phyloP scores from a whole-genome alignment of 2,888 invertebrate genomes.

The Anoncus sp. region DNA sequence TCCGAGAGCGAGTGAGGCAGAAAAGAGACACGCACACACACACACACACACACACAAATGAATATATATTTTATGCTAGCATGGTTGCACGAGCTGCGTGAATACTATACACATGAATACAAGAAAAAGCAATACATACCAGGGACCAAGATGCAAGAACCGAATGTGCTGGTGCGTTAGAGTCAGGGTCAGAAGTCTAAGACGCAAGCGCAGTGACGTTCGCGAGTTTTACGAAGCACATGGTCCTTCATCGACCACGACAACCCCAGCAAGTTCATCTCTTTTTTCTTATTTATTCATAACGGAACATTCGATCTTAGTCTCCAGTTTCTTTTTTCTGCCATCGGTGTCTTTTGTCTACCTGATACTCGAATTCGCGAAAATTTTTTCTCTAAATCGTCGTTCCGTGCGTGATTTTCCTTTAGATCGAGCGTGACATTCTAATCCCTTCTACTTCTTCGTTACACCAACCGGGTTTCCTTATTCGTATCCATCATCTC shows the following conservation, averaged over 20 bases:
- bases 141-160: constrained; percentile 57
- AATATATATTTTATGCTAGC: constrained; percentile 9
- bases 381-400: too few species aligned
- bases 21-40: constrained; percentile 41
- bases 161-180: constrained; percentile 51
- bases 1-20: constrained; percentile 72
- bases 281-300: constrained; percentile 18
- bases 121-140: constrained; percentile 36
- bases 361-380: neutral
- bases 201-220: constrained; percentile 81
- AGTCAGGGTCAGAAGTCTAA: constrained; percentile 76
- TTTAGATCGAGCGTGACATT: neutral
- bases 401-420: too few species aligned
- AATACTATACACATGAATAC: constrained; percentile 1
- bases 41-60: constrained; percentile 29
- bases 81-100: constrained; percentile 11
- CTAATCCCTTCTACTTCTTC: neutral
- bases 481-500: constrained; percentile 53
- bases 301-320: neutral
- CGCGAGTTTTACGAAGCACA: constrained; percentile 80
- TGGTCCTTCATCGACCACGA: constrained; percentile 72
- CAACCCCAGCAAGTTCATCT: constrained; percentile 43
- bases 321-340: constrained; percentile 4
- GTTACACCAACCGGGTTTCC: constrained; percentile 27
- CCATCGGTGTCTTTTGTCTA: neutral